phyloP scores from a whole-genome alignment of 1,140 invertebrate species.

The Macrobrachium rosenbergii region DNA sequence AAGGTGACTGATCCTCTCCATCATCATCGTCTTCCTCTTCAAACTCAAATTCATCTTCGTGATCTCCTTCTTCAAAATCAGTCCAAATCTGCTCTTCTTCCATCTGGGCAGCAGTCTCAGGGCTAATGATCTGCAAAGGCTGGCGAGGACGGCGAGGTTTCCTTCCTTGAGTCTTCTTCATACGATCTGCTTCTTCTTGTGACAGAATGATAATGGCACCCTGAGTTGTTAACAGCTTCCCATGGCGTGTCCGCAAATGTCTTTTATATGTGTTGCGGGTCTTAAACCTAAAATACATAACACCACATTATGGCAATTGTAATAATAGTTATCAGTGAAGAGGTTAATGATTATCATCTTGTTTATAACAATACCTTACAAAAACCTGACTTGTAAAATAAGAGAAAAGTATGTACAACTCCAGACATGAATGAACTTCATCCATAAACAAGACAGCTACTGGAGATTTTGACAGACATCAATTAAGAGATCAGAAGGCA shows the following conservation, averaged over 20 bases:
- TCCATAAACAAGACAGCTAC: too few relatives aligned
- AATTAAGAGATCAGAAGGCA: too few relatives aligned
- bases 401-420: too few relatives aligned
- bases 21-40: conserved; percentile 44
- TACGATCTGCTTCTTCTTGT: conserved; percentile 56
- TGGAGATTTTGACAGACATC: too few relatives aligned
- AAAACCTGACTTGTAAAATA: too few relatives aligned
- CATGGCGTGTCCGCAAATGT: conserved; percentile 74
- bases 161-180: conserved; percentile 54
- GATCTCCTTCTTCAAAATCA: conserved; percentile 51
- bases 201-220: conserved; percentile 52
- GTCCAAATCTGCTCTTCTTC: conserved; percentile 58
- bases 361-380: too few relatives aligned
- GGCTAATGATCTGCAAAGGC: conserved; percentile 49
- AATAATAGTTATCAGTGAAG: background rate
- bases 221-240: conserved; percentile 74
- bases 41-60: conserved; percentile 33
- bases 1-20: conserved; percentile 6
- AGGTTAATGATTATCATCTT: background rate
- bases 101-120: conserved; percentile 55
- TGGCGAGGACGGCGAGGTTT: conserved; percentile 48
- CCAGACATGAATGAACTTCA: too few relatives aligned
- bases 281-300: conserved; percentile 73
- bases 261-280: conserved; percentile 79
- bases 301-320: background rate